phyloP scores from a whole-genome alignment of 2,888 invertebrate species.

The Drosophila paracracens region DNA sequence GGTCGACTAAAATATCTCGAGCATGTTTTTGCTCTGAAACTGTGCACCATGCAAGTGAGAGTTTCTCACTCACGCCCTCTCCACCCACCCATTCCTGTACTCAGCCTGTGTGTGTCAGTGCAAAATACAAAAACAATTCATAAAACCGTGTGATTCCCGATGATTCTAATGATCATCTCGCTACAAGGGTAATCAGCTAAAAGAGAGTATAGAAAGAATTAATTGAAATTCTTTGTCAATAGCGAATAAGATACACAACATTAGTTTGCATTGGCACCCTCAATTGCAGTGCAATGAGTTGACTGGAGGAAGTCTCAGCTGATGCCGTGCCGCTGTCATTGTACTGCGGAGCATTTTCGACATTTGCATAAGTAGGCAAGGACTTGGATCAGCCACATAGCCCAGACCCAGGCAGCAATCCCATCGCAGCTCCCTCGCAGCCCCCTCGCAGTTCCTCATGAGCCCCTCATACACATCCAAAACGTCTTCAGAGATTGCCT shows the following conservation, averaged over 20 bases:
- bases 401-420: slow-evolving; percentile 9
- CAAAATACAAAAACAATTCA: slow-evolving; percentile 21
- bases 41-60: slow-evolving; percentile 18
- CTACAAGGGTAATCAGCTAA: neutral
- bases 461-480: neutral
- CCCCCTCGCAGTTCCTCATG: neutral
- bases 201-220: neutral
- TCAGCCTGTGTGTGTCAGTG: neutral
- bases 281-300: neutral
- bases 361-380: slow-evolving; percentile 69
- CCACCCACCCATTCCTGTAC: neutral
- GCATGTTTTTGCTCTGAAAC: slow-evolving; percentile 27
- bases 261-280: neutral
- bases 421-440: neutral
- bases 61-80: neutral
- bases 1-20: slow-evolving; percentile 58
- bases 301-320: slow-evolving; percentile 14
- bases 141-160: neutral
- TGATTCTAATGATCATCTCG: neutral
- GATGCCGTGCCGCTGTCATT: slow-evolving; percentile 54
- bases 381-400: slow-evolving; percentile 30
- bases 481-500: slow-evolving; percentile 35
- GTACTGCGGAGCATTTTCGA: slow-evolving; percentile 71
- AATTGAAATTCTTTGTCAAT: slow-evolving; percentile 3
- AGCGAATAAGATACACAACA: neutral